Conservation (phyloP, 2,888 invertebrate genomes). For the Latrodectus hesperus region DNA sequence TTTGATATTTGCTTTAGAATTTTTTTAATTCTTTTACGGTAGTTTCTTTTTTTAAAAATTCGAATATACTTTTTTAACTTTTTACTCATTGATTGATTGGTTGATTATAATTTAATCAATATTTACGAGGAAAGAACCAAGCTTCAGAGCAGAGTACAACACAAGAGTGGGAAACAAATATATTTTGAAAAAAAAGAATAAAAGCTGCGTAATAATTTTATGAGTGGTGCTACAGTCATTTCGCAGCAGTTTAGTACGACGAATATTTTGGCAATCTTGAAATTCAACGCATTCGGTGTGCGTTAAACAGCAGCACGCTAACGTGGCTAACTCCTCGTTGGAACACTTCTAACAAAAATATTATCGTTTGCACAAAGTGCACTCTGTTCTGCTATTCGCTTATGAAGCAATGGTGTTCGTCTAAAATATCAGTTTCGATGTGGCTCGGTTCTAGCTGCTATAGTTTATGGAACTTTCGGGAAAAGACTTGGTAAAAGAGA, state of each 20-base stretch:
- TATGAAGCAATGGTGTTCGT: neutral
- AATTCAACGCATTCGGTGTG: neutral
- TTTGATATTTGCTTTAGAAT: neutral
- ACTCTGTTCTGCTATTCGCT: neutral
- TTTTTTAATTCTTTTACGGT: neutral
- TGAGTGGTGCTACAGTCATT: constrained; percentile 59
- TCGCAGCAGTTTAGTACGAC: constrained; percentile 44
- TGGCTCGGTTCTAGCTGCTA: too few relatives aligned
- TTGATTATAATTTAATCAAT: too few relatives aligned
- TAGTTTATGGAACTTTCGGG: too few relatives aligned
- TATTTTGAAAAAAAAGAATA: constrained; percentile 8
- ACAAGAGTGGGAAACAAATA: constrained; percentile 34
- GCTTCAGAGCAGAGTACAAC: constrained; percentile 46
- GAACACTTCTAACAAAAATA: neutral
- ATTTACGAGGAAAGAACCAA: constrained; percentile 51
- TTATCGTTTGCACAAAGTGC: constrained; percentile 1
- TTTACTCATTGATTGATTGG: neutral
- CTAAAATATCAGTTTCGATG: neutral
- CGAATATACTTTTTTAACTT: neutral
- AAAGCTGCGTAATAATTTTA: constrained; percentile 48
- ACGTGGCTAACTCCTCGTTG: neutral
- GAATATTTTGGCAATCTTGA: constrained; percentile 51
- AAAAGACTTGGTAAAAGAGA: neutral
- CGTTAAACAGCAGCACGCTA: neutral
- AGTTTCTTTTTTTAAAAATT: neutral